Base-by-base conservation (phyloP, 2,888 invertebrate species). In the Pilophorus perplexus region DNA sequence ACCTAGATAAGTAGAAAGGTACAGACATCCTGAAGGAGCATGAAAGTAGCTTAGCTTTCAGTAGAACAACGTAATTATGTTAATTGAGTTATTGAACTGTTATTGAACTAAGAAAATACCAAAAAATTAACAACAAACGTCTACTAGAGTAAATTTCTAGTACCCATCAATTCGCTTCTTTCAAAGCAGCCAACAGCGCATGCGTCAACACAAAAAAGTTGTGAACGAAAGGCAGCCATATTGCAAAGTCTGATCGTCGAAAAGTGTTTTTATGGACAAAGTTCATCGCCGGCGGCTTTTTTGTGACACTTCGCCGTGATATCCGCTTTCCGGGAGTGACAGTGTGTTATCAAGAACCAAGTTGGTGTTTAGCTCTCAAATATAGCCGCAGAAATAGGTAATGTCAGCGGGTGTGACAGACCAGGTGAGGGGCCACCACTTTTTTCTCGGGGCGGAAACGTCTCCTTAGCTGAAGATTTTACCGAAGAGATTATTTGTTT, bases 381-480 rank as follows among this genome's bases (percentile, higher is more conserved):
- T 22, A 27, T n/a, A 40, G 64, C 23, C 28, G 33, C 64, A 64
- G 52, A 64, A 52, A 38, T 64, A 71, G 74, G 75, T 75, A 74
- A 89, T 89, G 89, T 89, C 88, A 87, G 86, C 89, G 87, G 88
- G 88, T 88, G 88, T 89, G 86, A 87, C 88, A 85, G 89, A 89
- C 83, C 89, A 89, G 89, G 89, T 89, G 88, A 75, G 62, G 6
- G 10, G 23, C 25, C 10, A n/a, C n/a, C n/a, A n/a, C 22, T 48
- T 46, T 46, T 60, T 42, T 27, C 14, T 27, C 12, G 46, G 62
- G 62, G 62, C 62, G 48, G 28, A 59, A 23, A 40, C n/a, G 54
- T 33, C 18, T 16, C 22, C 38, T 22, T 38, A n/a, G 20, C 16
- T 12, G 27, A 4, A 20, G 18, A 18, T 3, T 5, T 77, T 76